A percentile compares a stretch with the other conserved stretches of the same genome.
Evolutionary conservation across 1,140 invertebrate species (phyloP).

Genomic region (Ceratitis capitata): DNA sequence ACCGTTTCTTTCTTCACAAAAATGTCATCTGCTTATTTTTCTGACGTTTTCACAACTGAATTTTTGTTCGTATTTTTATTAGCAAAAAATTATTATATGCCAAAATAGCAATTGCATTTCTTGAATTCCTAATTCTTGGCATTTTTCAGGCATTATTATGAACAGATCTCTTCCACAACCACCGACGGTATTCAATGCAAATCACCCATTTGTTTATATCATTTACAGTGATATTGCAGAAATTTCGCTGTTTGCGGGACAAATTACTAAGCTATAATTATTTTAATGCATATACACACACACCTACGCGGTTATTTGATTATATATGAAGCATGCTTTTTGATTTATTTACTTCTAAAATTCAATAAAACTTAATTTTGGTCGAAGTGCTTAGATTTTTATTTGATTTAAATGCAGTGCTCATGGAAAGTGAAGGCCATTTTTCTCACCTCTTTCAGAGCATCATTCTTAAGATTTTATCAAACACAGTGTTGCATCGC

Average conservation of each 20-base stretch:
- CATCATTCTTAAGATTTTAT: too few species aligned
- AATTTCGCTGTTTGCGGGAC: not conserved
- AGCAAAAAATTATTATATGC: too few species aligned
- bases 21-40: not conserved
- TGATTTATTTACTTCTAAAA: not conserved
- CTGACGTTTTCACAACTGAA: not conserved
- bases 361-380: not conserved
- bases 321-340: too few species aligned
- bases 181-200: not conserved
- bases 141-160: slow-evolving; percentile 25
- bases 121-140: not conserved
- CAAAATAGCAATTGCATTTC: too few species aligned
- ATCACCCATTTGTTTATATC: slow-evolving; percentile 1
- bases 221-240: slow-evolving; percentile 6
- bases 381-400: too few species aligned
- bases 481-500: too few species aligned
- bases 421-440: too few species aligned
- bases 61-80: not conserved
- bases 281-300: not conserved
- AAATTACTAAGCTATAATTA: not conserved
- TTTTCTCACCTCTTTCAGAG: too few species aligned
- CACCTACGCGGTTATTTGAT: too few species aligned
- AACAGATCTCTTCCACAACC: not conserved
- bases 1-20: too few species aligned
- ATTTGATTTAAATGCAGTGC: too few species aligned